Evolutionary conservation across 1,140 invertebrate species (phyloP).

Genomic region (Bombyx mandarina): DNA sequence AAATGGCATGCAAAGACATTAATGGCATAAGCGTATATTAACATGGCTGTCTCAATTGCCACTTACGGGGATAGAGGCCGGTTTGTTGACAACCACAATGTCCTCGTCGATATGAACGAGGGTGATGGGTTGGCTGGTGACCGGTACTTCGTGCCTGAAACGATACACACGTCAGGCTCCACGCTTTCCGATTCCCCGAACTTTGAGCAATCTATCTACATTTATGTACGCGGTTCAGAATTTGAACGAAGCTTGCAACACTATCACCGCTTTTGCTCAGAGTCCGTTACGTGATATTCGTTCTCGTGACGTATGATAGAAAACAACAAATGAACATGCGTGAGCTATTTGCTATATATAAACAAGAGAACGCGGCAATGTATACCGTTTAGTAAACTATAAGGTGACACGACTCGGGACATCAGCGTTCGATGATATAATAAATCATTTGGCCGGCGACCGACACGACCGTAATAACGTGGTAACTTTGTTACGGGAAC

Average conservation of each 20-base stretch:
- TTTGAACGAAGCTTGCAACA: not conserved
- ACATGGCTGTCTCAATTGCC: constrained; percentile 82
- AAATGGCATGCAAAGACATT: constrained; percentile 23
- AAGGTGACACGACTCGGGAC: constrained; percentile 5
- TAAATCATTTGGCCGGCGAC: too few relatives aligned
- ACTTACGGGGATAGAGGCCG: constrained; percentile 98
- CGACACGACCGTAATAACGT: too few relatives aligned
- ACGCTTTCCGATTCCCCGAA: constrained; percentile 18
- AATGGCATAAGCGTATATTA: constrained; percentile 41
- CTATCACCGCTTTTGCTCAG: constrained; percentile 27
- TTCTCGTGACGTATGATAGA: constrained; percentile 43
- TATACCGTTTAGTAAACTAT: too few relatives aligned
- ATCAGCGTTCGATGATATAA: not conserved
- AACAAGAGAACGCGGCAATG: too few relatives aligned
- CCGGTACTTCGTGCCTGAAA: constrained; percentile 98
- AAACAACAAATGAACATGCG: constrained; percentile 62
- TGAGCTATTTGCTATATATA: constrained; percentile 15
- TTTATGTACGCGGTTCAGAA: not conserved
- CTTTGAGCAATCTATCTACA: constrained; percentile 23
- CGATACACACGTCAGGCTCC: constrained; percentile 61
- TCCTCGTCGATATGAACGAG: constrained; percentile 98
- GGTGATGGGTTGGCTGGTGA: constrained; percentile 92
- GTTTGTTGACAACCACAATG: constrained; percentile 99
- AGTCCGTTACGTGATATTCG: constrained; percentile 31
- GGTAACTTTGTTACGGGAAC: too few relatives aligned